A percentile compares a stretch with the other conserved stretches of the same genome.
These are phyloP conservation scores for Epinephelus coioides DNA, from an alignment of 2,797 vertebrate genomes.

Conservation along the genomic window DNA sequence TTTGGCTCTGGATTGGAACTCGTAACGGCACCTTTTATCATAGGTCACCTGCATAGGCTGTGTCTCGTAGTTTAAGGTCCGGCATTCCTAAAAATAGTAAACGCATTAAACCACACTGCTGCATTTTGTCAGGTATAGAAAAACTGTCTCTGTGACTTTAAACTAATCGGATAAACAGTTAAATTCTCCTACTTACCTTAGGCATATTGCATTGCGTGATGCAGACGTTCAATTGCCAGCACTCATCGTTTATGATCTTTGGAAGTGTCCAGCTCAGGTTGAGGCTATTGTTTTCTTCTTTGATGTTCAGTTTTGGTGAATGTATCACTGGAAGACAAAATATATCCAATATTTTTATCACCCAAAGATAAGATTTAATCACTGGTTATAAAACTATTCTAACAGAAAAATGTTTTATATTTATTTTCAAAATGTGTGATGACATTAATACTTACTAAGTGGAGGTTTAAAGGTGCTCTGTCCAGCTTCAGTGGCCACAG, in stretches of 20 bases:
- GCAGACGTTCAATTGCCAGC: neutral
- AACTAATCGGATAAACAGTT: neutral
- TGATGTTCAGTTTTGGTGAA: conserved; percentile 29
- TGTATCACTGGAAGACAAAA: conserved; percentile 27
- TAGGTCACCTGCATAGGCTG: neutral
- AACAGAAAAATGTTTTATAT: neutral
- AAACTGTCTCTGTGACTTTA: neutral
- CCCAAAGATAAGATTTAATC: neutral
- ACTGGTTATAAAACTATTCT: neutral
- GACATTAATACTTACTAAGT: conserved; percentile 16
- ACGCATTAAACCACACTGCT: neutral
- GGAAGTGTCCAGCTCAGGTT: neutral
- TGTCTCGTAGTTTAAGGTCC: accelerated
- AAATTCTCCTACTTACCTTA: conserved; percentile 24
- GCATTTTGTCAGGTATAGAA: neutral
- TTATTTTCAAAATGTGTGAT: neutral
- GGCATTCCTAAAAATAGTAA: neutral
- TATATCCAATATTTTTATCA: too few relatives aligned
- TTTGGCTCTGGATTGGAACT: conserved; percentile 1
- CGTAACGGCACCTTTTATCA: conserved; percentile 50
- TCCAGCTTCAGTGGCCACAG: neutral
- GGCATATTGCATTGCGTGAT: conserved; percentile 20
- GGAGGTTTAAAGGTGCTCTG: neutral
- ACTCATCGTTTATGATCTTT: accelerated
- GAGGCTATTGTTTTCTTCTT: accelerated